These are phyloP conservation scores for Ibycter americanus DNA, from an alignment of 2,797 vertebrate species.

Conservation along the genomic window DNA sequence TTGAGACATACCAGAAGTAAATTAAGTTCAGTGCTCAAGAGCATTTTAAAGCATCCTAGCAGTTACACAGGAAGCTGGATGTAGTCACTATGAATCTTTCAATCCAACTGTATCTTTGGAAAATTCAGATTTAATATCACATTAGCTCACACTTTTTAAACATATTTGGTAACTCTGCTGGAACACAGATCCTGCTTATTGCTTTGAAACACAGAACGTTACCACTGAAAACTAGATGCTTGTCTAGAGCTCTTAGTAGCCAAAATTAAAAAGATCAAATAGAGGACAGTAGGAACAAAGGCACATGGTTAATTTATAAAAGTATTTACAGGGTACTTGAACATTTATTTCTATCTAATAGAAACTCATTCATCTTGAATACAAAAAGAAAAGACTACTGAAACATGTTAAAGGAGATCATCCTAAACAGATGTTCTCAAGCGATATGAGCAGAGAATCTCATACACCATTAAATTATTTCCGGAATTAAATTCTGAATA, in stretches of 20 bases:
- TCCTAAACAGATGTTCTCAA: neutral
- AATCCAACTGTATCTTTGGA: neutral
- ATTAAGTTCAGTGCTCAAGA: neutral
- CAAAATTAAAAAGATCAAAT: conserved; percentile 24
- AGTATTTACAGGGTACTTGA: conserved; percentile 29
- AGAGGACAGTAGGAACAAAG: conserved; percentile 32
- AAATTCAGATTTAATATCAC: neutral
- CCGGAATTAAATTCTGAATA: neutral
- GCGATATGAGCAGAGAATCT: neutral
- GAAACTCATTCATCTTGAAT: neutral
- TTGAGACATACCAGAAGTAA: neutral
- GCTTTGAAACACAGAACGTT: conserved; percentile 25
- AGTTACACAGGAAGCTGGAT: neutral
- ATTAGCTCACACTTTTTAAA: neutral
- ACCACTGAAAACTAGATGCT: neutral
- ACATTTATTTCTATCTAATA: neutral
- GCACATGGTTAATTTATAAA: conserved; percentile 51
- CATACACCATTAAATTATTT: neutral
- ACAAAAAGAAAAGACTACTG: neutral
- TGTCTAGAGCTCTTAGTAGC: neutral
- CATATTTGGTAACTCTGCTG: neutral
- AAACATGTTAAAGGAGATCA: neutral
- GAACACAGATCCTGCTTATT: conserved; percentile 40
- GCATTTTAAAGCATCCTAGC: neutral
- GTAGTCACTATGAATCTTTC: neutral